Conservation (phyloP, 37 sponge, comb jelly and placozoan genomes). For the Oscarella lobularis region DNA sequence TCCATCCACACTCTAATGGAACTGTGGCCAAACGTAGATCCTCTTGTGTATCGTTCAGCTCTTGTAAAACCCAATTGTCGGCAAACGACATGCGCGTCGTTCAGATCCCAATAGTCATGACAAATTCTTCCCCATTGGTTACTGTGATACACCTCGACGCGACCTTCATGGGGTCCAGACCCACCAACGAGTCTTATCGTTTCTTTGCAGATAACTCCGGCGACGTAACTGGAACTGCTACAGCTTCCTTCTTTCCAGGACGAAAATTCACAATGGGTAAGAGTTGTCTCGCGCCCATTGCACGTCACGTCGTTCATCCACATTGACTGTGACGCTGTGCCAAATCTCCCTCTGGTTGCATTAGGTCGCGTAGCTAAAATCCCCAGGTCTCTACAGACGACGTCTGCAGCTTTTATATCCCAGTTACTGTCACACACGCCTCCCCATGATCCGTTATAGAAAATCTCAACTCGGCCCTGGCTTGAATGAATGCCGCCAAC, state of each 20-base stretch:
- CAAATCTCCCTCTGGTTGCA: background rate
- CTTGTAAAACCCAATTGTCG: conserved; percentile 12
- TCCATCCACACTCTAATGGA: conserved; percentile 7
- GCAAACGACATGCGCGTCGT: conserved; percentile 19
- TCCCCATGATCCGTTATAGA: conserved; percentile 28
- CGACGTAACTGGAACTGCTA: too few species aligned
- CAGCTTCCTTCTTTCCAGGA: background rate
- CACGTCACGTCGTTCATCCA: background rate
- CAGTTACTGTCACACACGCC: conserved; percentile 30
- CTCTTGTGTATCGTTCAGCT: too few species aligned
- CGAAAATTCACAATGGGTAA: background rate
- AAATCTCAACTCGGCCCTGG: conserved; percentile 25
- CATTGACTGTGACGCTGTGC: background rate
- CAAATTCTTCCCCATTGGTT: conserved; percentile 29
- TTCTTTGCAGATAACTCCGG: too few species aligned
- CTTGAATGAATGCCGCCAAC: background rate
- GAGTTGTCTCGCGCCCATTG: background rate
- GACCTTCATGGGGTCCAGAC: conserved; percentile 1
- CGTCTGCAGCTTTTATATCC: conserved; percentile 31
- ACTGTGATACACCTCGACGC: conserved; percentile 17
- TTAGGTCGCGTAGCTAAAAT: background rate
- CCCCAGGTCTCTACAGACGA: conserved; percentile 23
- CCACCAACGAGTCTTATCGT: conserved; percentile 18
- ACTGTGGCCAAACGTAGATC: background rate
- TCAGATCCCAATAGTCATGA: conserved; percentile 6